Evolutionary conservation across 2,797 vertebrate species (phyloP).

Genomic region (Crocidura indochinensis): DNA sequence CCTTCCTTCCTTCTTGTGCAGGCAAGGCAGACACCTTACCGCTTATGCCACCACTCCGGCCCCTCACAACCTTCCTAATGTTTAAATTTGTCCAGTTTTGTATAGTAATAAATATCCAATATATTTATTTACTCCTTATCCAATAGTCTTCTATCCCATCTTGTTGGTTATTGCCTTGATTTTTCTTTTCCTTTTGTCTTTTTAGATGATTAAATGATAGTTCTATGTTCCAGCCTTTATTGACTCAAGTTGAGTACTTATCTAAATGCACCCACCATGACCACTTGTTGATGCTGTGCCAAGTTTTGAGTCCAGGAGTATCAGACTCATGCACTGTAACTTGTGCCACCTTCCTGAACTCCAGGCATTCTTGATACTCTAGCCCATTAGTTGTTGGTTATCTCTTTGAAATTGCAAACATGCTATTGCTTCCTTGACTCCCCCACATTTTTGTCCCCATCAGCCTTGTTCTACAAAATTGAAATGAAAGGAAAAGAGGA

Average conservation of each 20-base stretch:
- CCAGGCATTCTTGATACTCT: no score
- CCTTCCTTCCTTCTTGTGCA: no score
- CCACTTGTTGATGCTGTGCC: no score
- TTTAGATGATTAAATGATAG: background rate
- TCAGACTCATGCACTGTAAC: no score
- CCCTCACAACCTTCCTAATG: background rate
- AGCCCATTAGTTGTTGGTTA: background rate
- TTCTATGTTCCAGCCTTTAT: no score
- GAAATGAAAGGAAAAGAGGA: background rate
- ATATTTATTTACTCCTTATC: background rate
- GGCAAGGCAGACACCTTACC: no score
- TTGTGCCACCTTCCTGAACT: no score
- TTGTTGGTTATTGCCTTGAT: background rate
- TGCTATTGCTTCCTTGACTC: background rate
- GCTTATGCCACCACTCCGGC: no score
- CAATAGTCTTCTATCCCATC: background rate
- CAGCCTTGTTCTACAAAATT: background rate
- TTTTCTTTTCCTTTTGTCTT: background rate
- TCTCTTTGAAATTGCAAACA: background rate
- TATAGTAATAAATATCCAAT: no score
- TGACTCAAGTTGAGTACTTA: background rate
- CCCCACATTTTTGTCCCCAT: background rate
- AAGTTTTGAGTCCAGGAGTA: no score
- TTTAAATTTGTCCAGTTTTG: no score
- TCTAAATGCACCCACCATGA: accelerated